Conservation (phyloP, 2,113 vertebrate species). For the Lota lota region DNA sequence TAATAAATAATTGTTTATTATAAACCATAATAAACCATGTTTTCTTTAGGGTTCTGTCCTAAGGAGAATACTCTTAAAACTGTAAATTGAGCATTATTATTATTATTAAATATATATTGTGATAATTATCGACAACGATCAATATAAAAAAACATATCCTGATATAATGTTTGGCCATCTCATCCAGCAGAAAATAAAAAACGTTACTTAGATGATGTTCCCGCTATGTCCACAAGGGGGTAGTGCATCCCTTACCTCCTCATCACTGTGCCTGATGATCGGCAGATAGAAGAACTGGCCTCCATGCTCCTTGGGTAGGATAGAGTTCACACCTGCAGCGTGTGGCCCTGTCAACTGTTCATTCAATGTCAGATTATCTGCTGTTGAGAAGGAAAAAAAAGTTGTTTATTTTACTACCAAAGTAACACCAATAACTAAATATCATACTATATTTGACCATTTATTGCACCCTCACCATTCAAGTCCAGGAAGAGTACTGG, state of each 20-base stretch:
- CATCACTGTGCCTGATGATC: conserved; percentile 90
- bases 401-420: too few relatives aligned
- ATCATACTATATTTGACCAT: background rate
- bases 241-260: conserved; percentile 79
- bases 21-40: too few relatives aligned
- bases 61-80: too few relatives aligned
- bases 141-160: too few relatives aligned
- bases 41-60: too few relatives aligned
- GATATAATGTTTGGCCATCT: too few relatives aligned
- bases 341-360: conserved; percentile 90
- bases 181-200: too few relatives aligned
- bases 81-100: too few relatives aligned
- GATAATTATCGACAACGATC: too few relatives aligned
- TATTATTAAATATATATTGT: too few relatives aligned
- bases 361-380: conserved; percentile 91
- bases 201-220: background rate
- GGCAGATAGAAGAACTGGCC: conserved; percentile 97
- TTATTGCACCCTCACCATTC: conserved; percentile 78
- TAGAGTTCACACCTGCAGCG: conserved; percentile 93
- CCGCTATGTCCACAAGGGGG: conserved; percentile 43
- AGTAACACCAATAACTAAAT: too few relatives aligned
- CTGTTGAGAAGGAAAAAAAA: conserved; percentile 59
- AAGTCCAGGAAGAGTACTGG: conserved; percentile 96
- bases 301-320: conserved; percentile 96
- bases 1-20: too few relatives aligned